Base-by-base conservation (phyloP, 1,140 invertebrate species). In the Listronotus bonariensis region DNA sequence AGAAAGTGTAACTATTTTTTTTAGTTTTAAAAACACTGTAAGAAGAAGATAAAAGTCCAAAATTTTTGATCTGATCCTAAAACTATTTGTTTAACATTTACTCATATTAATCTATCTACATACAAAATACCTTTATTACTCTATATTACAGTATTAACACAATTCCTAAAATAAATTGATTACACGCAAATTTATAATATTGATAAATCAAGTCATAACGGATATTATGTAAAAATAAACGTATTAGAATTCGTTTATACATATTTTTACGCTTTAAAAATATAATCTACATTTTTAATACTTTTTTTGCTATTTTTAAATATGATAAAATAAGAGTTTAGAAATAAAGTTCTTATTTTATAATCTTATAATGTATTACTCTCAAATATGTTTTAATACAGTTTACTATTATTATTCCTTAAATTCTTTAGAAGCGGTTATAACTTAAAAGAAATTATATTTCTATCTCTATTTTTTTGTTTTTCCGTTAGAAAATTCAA, bases 141-240 rank as follows among this genome's bases (percentile, higher is more conserved):
- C 40, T 43, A 15, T 31, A 31, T 38, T 38, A 60, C 45, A 32
- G 5, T 49, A 49, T 60, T 18, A 38, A 38, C 45, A 67, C 65
- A 67, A 67, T 68, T 68, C 59, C 59, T 68, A 63, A 48, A 40
- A 58, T 38, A 36, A 48, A 63, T 48, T 68, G 20, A 55, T 53
- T 51, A 49, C 49, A 53, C 17, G 14, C 43, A 34, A 68, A 51
- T 58, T 61, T 68, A 69, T 52, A 65, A 62, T 61, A 62, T 3
- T 53, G 34, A 52, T 62, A 69, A 58, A 62, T 36, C 58, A 69
- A 58, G 57, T 36, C 58, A 62, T 57, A 46, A 12, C 57, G 66
- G 31, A 66, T 63, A 26, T 62, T 69, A 69, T 66, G 68, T 68
- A 69, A 69, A 69, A 68, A 65, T 65, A 61, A 65, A 68, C 43